These are phyloP conservation scores for Porphyrio hochstetteri DNA, from an alignment of 2,113 vertebrate species.

Conservation along the genomic window DNA sequence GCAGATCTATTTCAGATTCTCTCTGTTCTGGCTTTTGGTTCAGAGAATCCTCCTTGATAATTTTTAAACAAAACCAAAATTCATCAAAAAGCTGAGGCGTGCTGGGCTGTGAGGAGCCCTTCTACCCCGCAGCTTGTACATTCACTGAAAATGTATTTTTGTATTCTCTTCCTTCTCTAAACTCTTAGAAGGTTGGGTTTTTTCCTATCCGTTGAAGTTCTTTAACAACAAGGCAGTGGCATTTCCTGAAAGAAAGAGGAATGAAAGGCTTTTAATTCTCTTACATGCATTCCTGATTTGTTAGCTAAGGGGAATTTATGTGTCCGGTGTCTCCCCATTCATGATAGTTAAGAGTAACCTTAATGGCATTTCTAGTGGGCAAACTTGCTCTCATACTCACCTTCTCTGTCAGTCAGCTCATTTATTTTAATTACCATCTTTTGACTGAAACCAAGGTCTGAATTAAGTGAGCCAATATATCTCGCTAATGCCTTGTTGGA, in stretches of 20 bases:
- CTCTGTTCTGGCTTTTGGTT: conserved; percentile 17
- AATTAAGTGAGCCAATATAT: background rate
- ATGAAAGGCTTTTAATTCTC: conserved; percentile 29
- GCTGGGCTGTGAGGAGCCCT: background rate
- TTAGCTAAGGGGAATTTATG: conserved; percentile 16
- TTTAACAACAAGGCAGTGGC: background rate
- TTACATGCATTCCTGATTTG: background rate
- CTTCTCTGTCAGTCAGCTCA: conserved; percentile 34
- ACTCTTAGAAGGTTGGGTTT: background rate
- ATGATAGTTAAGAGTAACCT: conserved; percentile 33
- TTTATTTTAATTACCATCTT: conserved; percentile 36
- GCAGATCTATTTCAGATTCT: background rate
- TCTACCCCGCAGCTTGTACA: background rate
- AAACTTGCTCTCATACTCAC: background rate
- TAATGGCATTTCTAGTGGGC: background rate
- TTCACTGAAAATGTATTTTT: background rate
- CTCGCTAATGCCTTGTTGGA: background rate
- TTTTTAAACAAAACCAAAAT: conserved; percentile 14
- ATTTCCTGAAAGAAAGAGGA: conserved; percentile 16
- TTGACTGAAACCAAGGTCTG: conserved; percentile 12
- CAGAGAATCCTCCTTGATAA: conserved; percentile 15
- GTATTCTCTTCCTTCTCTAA: background rate
- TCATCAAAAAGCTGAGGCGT: background rate
- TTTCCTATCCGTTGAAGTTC: background rate
- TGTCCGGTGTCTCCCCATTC: conserved; percentile 10